phyloP scores from a whole-genome alignment of 2,113 vertebrate species.

The Phoxinus phoxinus region DNA sequence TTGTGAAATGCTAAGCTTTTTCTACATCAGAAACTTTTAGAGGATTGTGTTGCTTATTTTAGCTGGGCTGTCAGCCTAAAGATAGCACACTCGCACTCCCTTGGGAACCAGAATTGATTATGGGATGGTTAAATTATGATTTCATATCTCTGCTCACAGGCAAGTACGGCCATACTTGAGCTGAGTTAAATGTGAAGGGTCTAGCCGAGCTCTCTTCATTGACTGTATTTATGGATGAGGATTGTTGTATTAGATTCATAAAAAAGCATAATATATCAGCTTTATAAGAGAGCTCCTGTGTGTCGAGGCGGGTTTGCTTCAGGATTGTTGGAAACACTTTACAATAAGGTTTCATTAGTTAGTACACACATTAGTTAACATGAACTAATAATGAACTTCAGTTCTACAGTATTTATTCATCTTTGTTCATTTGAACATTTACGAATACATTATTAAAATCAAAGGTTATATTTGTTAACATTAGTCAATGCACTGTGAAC shows the following conservation, averaged over 20 bases:
- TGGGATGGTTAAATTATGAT: conserved; percentile 1
- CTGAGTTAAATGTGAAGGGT: not conserved
- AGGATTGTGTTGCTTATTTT: conserved; percentile 28
- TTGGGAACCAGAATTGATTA: conserved; percentile 12
- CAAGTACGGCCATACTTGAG: not conserved
- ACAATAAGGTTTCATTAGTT: too few relatives aligned
- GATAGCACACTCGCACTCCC: not conserved
- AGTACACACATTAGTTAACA: too few relatives aligned
- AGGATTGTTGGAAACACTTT: too few relatives aligned
- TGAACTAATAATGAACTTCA: too few relatives aligned
- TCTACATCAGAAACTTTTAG: conserved; percentile 8
- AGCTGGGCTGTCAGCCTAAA: conserved; percentile 14
- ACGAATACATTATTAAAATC: too few relatives aligned
- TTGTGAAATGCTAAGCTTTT: conserved; percentile 8
- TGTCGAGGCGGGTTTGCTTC: not conserved
- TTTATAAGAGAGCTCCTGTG: not conserved
- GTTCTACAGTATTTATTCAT: too few relatives aligned
- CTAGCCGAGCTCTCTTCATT: not conserved
- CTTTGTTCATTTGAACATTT: too few relatives aligned
- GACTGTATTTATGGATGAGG: not conserved
- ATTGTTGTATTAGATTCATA: not conserved
- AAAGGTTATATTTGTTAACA: too few relatives aligned
- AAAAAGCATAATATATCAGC: not conserved
- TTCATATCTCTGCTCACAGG: conserved; percentile 1
- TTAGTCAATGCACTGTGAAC: too few relatives aligned